Evolutionary conservation across 1,140 invertebrate genomes (phyloP), one percentile per base, ranked within the genome.

Genomic region (Conopomorpha cramerella): DNA sequence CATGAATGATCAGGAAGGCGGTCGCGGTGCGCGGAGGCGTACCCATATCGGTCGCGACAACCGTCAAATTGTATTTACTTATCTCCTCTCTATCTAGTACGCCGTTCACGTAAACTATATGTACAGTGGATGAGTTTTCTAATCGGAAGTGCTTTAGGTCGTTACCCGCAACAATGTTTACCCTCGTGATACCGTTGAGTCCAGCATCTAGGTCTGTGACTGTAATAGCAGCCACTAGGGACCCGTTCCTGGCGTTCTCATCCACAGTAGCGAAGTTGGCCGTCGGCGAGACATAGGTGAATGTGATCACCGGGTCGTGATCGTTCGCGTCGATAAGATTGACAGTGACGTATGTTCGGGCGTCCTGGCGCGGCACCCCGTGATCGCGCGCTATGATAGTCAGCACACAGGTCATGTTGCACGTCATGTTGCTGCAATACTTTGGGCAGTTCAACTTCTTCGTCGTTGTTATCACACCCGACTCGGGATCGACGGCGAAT

Each of bases 251-350:
- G 0, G 93, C 92, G 71, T 96, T 96, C 72, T 98, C 95, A 62
- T 96, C 93, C 0, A 98, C 93, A 0, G 91, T 93, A 1, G 93
- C 94, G 56, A 88, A 90, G 16, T 82, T 86, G 0, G 90, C 89
- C 0, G 87, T 90, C 0, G 86, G 77, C 4, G 92, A 91, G 56
- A 94, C 91, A 64, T 95, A 95, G 6, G 86, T 86, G 59, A 98
- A 96, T 39, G 86, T 87, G 32, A 98, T 96, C 15, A 90, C 82
- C 2, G 95, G 96, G 76, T 94, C 92, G 61, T 98, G 94, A 80
- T 97, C 93, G 72, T 97, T 97, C 1, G 92, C 89, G 65, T 97
- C 95, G 18, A 96, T 79, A 10, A 98, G 78, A 72, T 93, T 96
- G 0, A 98, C 92, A 2, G 92, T 96, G 0, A 98, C 91, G 73